These are phyloP conservation scores for Cathartes aura DNA, from an alignment of 2,113 vertebrate species.

Conservation along the genomic window DNA sequence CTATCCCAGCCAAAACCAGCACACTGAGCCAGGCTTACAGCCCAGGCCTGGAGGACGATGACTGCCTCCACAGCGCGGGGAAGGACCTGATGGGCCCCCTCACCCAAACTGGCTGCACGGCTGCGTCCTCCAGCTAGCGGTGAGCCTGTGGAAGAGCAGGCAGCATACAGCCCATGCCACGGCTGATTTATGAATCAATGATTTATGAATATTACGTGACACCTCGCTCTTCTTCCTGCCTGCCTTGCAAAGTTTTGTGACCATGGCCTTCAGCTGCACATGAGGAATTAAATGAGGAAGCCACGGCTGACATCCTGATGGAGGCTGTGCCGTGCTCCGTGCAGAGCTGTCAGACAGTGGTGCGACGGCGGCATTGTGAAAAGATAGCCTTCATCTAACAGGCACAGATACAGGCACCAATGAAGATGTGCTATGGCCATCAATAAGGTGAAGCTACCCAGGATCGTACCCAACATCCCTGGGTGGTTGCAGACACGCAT, in stretches of 20 bases:
- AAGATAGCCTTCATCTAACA: not conserved
- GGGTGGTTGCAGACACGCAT: not conserved
- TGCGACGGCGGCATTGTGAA: not conserved
- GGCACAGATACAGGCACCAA: not conserved
- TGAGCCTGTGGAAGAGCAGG: not conserved
- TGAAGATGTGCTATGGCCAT: not conserved
- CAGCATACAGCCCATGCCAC: not conserved
- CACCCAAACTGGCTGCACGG: not conserved
- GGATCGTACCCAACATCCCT: too few species aligned
- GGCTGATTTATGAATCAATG: not conserved
- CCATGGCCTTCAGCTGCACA: not conserved
- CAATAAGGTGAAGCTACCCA: not conserved
- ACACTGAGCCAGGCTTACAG: not conserved
- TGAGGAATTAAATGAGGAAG: not conserved
- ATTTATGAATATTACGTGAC: not conserved
- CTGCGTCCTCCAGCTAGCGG: not conserved
- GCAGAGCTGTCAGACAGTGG: not conserved
- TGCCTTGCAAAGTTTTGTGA: not conserved
- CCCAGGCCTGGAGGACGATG: not conserved
- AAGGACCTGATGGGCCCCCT: not conserved
- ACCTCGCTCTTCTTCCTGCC: not conserved
- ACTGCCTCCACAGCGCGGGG: too few species aligned
- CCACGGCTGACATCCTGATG: accelerated
- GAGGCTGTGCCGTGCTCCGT: accelerated
- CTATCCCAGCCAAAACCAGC: too few species aligned